Percentiles rank a stretch among this genome's conserved stretches.
phyloP scores from a whole-genome alignment of 2,888 invertebrate species.

The Epirrhoe tristata region DNA sequence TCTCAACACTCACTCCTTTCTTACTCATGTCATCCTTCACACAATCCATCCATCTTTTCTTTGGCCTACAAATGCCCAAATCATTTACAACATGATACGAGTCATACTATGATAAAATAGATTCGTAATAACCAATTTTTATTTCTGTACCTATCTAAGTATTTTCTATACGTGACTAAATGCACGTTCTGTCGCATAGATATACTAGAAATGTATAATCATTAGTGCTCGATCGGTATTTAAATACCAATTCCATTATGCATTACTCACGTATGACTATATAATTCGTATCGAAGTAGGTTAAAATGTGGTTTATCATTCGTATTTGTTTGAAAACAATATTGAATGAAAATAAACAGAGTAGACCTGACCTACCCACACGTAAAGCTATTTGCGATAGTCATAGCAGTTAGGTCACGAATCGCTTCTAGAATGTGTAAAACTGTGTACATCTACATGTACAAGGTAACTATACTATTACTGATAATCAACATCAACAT shows the following conservation, averaged over 20 bases:
- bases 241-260: conserved; percentile 4
- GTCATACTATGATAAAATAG: no score
- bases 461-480: conserved; percentile 46
- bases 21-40: no score
- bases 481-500: conserved; percentile 50
- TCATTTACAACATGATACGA: no score
- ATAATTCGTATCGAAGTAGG: conserved; percentile 30
- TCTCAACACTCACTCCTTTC: no score
- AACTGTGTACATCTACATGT: conserved; percentile 40
- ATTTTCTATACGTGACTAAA: background rate
- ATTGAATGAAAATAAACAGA: conserved; percentile 39
- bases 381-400: conserved; percentile 58
- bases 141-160: background rate
- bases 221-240: background rate
- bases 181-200: background rate
- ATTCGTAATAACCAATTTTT: no score
- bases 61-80: no score
- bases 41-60: no score
- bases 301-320: conserved; percentile 39
- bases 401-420: conserved; percentile 44
- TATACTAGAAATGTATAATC: background rate
- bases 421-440: conserved; percentile 44
- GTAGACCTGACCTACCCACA: conserved; percentile 79
- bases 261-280: conserved; percentile 14
- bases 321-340: conserved; percentile 36